Base-by-base conservation (phyloP, 2,888 invertebrate genomes). In the Cylindroiulus punctatus region DNA sequence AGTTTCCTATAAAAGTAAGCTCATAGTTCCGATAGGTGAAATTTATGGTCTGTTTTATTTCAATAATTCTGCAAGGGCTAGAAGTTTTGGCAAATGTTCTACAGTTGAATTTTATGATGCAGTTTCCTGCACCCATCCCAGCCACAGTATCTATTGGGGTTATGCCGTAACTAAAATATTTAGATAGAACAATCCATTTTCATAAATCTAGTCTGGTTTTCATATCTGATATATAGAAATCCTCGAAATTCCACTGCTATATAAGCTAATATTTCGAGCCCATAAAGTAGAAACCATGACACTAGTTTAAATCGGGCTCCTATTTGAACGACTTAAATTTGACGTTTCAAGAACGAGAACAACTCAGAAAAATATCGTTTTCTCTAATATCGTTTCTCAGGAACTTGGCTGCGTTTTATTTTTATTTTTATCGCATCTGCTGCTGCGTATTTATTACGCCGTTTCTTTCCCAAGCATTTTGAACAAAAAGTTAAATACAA, bases 1-100 rank as follows among this genome's bases (percentile, higher is more conserved):
- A 57, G 57, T n/a, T n/a, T 57, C 57, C 57, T 57, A 57, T 57
- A 57, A 57, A 57, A 57, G 57, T 57, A 57, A 57, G 57, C 57
- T n/a, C 19, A 7, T 57, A 57, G 57, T 57, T n/a, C 22, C 3
- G 57, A 57, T 57, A 57, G 57, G 57, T 57, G 57, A 57, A 57
- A 57, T 57, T 57, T 57, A 57, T 57, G 19, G 57, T n/a, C 22
- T 57, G 2, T 22, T 57, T 57, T 57, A 57, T 57, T 57, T 57
- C 57, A 57, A 57, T 57, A 57, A 57, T 57, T 57, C 57, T 57
- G n/a, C 7, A 19, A 57, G 19, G 57, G 22, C 57, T n/a, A 19
- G 57, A 57, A 57, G n/a, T 2, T 57, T 57, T 57, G 7, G 57
- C 22, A 22, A 57, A n/a, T 57, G 8, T 57, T 57, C n/a, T 57